Evolutionary conservation across 2,797 vertebrate genomes (phyloP), one percentile per base, ranked within the genome.

Genomic region (Chromobotia macracanthus): DNA sequence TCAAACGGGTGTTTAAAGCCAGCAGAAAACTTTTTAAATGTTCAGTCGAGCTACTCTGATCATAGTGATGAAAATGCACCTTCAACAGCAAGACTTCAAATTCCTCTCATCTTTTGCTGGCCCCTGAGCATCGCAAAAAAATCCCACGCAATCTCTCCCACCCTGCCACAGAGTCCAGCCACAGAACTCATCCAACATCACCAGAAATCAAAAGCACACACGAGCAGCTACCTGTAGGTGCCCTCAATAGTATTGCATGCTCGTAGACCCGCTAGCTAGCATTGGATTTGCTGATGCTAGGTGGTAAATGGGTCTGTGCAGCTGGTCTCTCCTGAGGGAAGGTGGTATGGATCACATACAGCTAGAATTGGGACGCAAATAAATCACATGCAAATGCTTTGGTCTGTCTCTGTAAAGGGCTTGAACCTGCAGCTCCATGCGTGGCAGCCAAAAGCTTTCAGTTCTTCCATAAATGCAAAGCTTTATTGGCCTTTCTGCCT

Each of bases 11-110:
- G 89, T 88, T 90, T 90, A 88, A 91, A 90, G 89, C 84, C 41
- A 18, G 79, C 70, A 83, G 82, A 90, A 91, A 90, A 91, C 85
- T 90, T 92, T 91, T 91, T 84, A 89, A 89, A 91, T 50, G 88
- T 81, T 68, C 46, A 56, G 81, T 84, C 82, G 80, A 82, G 84
- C 82, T 86, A 68, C 84, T 74, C 41, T 87, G 89, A 90, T 90
- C 87, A 87, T 68, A 84, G 86, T 78, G 61, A 75, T 75, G 51
- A 79, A 83, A 84, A 84, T 70, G 56, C 58, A 63, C 53, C 60
- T 51, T 75, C 81, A 79, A 55, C 50, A 84, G 80, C 83, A 85
- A 83, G 77, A 83, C 84, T 60, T 85, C 84, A 77, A 77, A 75
- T 83, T 64, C 41, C 51, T 38, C 60, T 77, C 76, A 69, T 77